Conservation (phyloP, 2,113 vertebrate genomes). For the Phyllostomus hastatus region DNA sequence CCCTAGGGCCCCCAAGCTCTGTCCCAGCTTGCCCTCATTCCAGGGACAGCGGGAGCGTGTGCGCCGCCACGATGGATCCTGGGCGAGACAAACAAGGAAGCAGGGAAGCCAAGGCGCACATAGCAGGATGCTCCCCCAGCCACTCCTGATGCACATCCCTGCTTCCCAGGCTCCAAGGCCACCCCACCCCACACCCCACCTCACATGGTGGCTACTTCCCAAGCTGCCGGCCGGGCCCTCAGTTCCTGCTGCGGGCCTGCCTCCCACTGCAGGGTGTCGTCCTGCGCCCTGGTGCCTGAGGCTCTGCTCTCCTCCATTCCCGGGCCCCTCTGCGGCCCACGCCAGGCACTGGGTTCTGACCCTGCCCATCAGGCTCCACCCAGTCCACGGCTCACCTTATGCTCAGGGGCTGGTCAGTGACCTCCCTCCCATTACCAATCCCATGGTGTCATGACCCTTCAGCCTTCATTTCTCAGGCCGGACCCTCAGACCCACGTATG, state of each 20-base stretch:
- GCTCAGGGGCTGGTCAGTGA: neutral
- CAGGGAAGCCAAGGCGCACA: neutral
- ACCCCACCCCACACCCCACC: rapidly evolving
- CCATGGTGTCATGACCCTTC: neutral
- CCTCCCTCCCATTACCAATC: too few relatives aligned
- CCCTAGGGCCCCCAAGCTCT: neutral
- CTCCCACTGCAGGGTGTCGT: rapidly evolving
- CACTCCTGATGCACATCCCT: neutral
- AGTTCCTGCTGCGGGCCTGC: neutral
- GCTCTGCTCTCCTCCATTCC: neutral
- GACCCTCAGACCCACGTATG: rapidly evolving
- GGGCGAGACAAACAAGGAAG: neutral
- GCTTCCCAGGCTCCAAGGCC: too few relatives aligned
- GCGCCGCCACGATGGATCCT: neutral
- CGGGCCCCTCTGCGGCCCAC: neutral
- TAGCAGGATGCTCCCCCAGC: neutral
- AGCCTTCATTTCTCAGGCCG: neutral
- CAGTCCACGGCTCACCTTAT: neutral
- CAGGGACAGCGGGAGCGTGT: neutral
- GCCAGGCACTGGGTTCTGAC: neutral
- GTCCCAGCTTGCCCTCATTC: neutral
- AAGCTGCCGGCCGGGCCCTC: too few relatives aligned
- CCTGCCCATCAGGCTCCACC: neutral
- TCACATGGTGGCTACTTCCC: neutral
- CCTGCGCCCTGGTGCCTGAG: neutral